Percentiles rank a stretch among this genome's conserved stretches.
phyloP scores from a whole-genome alignment of 2,888 invertebrate species.

The Anorthoa munda region DNA sequence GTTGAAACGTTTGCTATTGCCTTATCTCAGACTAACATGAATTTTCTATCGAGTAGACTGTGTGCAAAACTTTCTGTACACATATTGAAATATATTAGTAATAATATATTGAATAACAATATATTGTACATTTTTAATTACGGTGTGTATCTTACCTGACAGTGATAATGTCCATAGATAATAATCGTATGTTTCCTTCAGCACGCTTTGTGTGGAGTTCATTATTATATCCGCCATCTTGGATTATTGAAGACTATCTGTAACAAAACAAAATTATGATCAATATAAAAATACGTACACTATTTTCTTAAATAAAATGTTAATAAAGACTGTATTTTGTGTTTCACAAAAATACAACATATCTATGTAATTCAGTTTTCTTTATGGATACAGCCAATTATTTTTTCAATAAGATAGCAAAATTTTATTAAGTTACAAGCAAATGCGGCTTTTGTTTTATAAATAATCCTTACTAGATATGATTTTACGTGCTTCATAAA shows the following conservation, averaged over 20 bases:
- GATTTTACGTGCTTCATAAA: slow-evolving; percentile 14
- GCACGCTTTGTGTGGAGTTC: slow-evolving; percentile 89
- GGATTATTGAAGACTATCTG: slow-evolving; percentile 67
- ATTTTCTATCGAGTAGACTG: not conserved
- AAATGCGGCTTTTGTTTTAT: not conserved
- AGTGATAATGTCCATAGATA: slow-evolving; percentile 95
- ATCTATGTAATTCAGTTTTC: not conserved
- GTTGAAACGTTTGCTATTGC: not conserved
- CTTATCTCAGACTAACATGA: not conserved
- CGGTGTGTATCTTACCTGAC: slow-evolving; percentile 90
- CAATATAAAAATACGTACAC: not conserved
- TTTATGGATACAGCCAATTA: not conserved
- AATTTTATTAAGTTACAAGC: not conserved
- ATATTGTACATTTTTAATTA: not conserved
- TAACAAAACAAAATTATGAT: slow-evolving; percentile 70
- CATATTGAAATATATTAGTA: not conserved
- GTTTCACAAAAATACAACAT: not conserved
- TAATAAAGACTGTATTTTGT: not conserved
- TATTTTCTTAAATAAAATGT: not conserved
- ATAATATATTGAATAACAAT: too few species aligned
- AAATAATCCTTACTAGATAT: slow-evolving; percentile 7
- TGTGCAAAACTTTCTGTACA: not conserved
- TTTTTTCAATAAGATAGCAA: too few species aligned
- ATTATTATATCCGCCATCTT: slow-evolving; percentile 84
- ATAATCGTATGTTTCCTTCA: slow-evolving; percentile 92